These are phyloP conservation scores for Eulimnadia texana DNA, from an alignment of 1,140 invertebrate species.

Conservation along the genomic window DNA sequence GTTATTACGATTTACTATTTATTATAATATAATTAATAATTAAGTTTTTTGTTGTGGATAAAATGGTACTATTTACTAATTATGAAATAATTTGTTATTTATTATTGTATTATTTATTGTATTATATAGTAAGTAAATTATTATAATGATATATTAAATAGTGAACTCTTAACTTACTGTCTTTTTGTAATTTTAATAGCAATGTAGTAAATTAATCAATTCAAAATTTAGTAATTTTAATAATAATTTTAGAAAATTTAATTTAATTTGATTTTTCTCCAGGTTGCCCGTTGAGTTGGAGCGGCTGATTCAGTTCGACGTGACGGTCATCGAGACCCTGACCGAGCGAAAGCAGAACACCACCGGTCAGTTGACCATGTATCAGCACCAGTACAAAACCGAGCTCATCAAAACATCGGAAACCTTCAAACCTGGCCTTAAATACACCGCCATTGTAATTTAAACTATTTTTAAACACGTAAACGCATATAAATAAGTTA, in stretches of 20 bases:
- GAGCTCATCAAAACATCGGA: slow-evolving; percentile 64
- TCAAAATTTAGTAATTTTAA: neutral
- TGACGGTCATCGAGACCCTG: slow-evolving; percentile 59
- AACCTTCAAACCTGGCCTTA: slow-evolving; percentile 73
- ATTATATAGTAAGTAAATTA: no score
- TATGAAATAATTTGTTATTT: neutral
- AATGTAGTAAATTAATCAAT: no score
- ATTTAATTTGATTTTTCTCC: slow-evolving; percentile 14
- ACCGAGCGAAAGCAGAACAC: slow-evolving; percentile 68
- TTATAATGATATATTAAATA: no score
- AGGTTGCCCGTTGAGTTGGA: slow-evolving; percentile 56
- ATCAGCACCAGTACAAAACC: slow-evolving; percentile 67
- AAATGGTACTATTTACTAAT: no score
- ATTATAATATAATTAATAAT: no score
- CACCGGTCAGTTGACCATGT: slow-evolving; percentile 50
- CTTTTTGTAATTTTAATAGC: no score
- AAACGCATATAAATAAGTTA: no score
- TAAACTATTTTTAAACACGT: no score
- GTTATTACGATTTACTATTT: no score
- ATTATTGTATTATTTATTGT: neutral
- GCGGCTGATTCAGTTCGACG: slow-evolving; percentile 57
- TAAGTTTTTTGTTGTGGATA: no score
- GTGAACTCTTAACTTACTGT: no score
- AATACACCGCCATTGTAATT: slow-evolving; percentile 62
- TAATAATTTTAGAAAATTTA: neutral